Base-by-base conservation (phyloP, 1,140 invertebrate genomes). In the Tribolium castaneum region DNA sequence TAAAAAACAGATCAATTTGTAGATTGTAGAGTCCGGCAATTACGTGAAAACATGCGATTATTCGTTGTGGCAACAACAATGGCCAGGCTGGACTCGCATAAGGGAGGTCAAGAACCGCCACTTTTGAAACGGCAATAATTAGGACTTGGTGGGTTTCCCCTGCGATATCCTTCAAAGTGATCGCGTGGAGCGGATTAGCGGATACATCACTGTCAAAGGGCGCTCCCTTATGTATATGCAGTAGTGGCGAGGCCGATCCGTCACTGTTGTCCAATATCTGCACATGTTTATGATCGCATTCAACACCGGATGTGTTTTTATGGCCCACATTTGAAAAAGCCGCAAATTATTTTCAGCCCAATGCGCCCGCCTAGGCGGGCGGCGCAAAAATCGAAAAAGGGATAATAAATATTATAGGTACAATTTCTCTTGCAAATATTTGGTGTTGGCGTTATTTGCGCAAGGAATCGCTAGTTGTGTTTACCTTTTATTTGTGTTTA, bases 231-330 rank as follows among this genome's bases (percentile, higher is more conserved):
- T 66, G 59, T 66, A 66, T 66, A 66, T 66, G 59, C 59, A 66
- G 45, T 66, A 66, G 59, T 13, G 30, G n/a, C 10, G 52, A 51
- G 13, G 45, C 39, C 70, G 30, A 75, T 54, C 25, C 54, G 54
- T 59, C 51, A 75, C 54, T 35, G 50, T 14, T 59, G 54, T 34
- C 74, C 74, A 77, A 51, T 22, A 30, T 70, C 66, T 62, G 49
- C 75, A 77, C 75, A 70, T 71, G 75, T 77, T 77, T 77, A 77
- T 45, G 75, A 39, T 72, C 49, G 13, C 75, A 70, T 77, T 56
- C 62, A 71, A 54, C 75, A 71, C 75, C 62, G 45, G 59, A 71
- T 71, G 45, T 77, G 75, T 77, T 77, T 77, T 77, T 77, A 77
- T 71, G 51, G 75, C 45, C 19, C 62, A 30, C 75, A 77, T 77